Percentiles rank a stretch among this genome's conserved stretches.
phyloP scores from a whole-genome alignment of 2,888 invertebrate species.

The Anagyrus pseudococci region DNA sequence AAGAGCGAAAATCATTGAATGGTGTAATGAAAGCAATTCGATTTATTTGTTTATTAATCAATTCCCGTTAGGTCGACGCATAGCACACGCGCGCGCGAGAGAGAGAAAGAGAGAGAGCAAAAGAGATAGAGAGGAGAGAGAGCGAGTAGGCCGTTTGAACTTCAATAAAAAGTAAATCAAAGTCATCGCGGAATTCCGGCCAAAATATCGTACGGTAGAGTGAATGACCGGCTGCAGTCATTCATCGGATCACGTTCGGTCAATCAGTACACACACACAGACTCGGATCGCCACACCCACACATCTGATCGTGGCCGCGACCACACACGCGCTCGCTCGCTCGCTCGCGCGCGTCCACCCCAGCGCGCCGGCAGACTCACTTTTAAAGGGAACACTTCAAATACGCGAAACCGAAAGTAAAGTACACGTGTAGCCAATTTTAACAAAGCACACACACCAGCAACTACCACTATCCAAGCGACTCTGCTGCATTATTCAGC shows the following conservation, averaged over 20 bases:
- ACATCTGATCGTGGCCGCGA: not conserved
- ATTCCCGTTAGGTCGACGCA: too few relatives aligned
- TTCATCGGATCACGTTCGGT: conserved; percentile 41
- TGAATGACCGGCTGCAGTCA: conserved; percentile 41
- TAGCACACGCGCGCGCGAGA: not conserved
- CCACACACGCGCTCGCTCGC: not conserved
- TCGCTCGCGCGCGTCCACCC: conserved; percentile 1
- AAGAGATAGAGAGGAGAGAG: not conserved
- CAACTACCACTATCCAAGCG: too few relatives aligned
- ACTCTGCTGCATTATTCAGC: too few relatives aligned
- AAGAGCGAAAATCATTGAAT: too few relatives aligned
- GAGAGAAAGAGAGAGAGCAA: too few relatives aligned
- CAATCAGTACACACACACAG: conserved; percentile 36
- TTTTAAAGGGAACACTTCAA: conserved; percentile 40
- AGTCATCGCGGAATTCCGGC: conserved; percentile 40
- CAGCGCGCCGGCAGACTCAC: conserved; percentile 30
- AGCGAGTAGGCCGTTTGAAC: conserved; percentile 26
- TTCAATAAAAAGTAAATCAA: conserved; percentile 39
- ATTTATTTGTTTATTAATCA: conserved; percentile 35
- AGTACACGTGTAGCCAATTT: too few relatives aligned
- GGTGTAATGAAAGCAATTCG: conserved; percentile 22
- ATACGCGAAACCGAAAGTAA: conserved; percentile 38
- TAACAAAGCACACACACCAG: too few relatives aligned
- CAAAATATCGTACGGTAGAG: conserved; percentile 37
- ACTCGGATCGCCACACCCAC: not conserved